Evolutionary conservation across 1,140 invertebrate genomes (phyloP).

Genomic region (Cyclina sinensis): DNA sequence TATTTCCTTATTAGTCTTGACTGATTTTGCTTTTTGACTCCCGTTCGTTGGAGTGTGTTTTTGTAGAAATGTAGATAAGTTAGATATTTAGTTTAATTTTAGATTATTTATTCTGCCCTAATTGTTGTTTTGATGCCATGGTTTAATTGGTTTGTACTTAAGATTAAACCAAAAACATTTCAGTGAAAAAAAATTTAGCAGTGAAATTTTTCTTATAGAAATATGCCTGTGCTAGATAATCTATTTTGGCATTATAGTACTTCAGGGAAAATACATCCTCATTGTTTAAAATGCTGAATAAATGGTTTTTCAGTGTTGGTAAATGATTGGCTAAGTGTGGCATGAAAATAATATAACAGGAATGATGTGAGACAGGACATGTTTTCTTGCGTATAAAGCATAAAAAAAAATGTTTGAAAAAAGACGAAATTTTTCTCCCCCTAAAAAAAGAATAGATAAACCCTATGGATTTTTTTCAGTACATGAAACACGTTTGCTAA

Average conservation of each 20-base stretch:
- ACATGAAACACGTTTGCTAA: too few species aligned
- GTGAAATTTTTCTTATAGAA: background rate
- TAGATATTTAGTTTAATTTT: slow-evolving; percentile 67
- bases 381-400: too few species aligned
- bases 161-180: background rate
- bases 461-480: too few species aligned
- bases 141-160: background rate
- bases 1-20: slow-evolving; percentile 43
- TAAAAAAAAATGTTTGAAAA: too few species aligned
- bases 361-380: too few species aligned
- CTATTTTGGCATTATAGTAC: background rate
- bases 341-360: too few species aligned
- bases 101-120: slow-evolving; percentile 67
- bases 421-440: too few species aligned
- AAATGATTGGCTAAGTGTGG: too few species aligned
- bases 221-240: background rate
- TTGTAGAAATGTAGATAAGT: slow-evolving; percentile 62
- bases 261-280: background rate
- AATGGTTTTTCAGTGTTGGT: too few species aligned
- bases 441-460: too few species aligned
- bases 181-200: background rate
- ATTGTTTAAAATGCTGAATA: background rate
- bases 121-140: slow-evolving; percentile 59
- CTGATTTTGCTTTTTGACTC: slow-evolving; percentile 56
- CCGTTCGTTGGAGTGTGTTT: slow-evolving; percentile 41